A percentile compares a stretch with the other conserved stretches of the same genome.
Conservation (phyloP, 1,140 invertebrate genomes). For the Hestina assimilis region DNA sequence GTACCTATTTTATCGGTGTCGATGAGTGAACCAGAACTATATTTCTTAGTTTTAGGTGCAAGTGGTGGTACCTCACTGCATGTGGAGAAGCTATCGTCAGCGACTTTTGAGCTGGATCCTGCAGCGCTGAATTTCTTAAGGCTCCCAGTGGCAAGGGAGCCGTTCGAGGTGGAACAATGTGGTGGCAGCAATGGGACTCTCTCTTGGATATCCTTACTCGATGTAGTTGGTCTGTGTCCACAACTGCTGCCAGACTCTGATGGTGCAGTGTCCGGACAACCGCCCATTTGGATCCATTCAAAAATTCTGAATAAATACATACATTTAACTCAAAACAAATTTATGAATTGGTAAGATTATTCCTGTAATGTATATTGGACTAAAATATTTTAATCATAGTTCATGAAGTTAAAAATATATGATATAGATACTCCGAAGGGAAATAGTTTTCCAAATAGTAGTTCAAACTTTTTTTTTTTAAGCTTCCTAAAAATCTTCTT, state of each 20-base stretch:
- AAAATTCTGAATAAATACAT: conserved; percentile 32
- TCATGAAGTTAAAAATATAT: no score
- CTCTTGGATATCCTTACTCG: conserved; percentile 53
- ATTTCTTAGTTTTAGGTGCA: conserved; percentile 64
- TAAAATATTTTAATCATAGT: no score
- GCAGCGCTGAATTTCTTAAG: conserved; percentile 60
- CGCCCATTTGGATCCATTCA: conserved; percentile 68
- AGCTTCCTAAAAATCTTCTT: no score
- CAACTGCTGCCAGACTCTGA: conserved; percentile 50
- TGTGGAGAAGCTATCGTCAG: conserved; percentile 62
- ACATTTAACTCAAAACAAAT: neutral
- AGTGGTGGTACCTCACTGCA: conserved; percentile 65
- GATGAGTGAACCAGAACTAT: conserved; percentile 61
- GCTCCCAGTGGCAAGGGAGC: conserved; percentile 60
- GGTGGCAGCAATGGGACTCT: conserved; percentile 56
- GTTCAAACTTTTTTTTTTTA: no score
- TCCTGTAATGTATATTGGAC: neutral
- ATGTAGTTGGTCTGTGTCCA: conserved; percentile 41
- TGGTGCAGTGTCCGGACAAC: conserved; percentile 51
- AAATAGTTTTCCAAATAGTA: no score
- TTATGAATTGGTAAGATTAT: no score
- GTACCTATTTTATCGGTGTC: conserved; percentile 60
- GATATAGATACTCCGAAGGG: no score
- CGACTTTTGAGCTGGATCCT: conserved; percentile 50
- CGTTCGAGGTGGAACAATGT: conserved; percentile 67